Evolutionary conservation across 2,888 invertebrate species (phyloP).

Genomic region (Tiliacea citrago): DNA sequence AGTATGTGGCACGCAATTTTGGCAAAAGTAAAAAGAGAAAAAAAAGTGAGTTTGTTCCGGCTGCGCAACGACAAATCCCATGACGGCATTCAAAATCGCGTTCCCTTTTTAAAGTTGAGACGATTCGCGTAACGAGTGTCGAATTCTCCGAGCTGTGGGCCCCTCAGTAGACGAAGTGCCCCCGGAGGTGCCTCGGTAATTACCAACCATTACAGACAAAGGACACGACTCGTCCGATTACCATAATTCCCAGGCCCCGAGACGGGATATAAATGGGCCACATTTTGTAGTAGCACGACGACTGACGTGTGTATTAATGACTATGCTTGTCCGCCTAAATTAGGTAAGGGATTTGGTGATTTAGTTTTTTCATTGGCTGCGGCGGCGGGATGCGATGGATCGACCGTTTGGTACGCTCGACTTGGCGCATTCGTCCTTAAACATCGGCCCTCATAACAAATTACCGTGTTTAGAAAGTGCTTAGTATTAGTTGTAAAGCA

Average conservation of each 20-base stretch:
- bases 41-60: slow-evolving; percentile 79
- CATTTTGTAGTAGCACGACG: slow-evolving; percentile 90
- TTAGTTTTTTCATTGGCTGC: slow-evolving; percentile 87
- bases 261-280: slow-evolving; percentile 89
- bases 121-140: slow-evolving; percentile 90
- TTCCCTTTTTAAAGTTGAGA: slow-evolving; percentile 90
- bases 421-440: slow-evolving; percentile 68
- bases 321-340: slow-evolving; percentile 90
- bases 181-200: slow-evolving; percentile 89
- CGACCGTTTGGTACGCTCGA: slow-evolving; percentile 55
- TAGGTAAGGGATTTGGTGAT: slow-evolving; percentile 89
- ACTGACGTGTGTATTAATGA: slow-evolving; percentile 91
- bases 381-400: slow-evolving; percentile 72
- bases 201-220: slow-evolving; percentile 90
- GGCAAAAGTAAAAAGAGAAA: slow-evolving; percentile 75
- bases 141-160: slow-evolving; percentile 86
- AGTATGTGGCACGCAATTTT: slow-evolving; percentile 74
- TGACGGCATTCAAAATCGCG: slow-evolving; percentile 87
- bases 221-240: slow-evolving; percentile 90
- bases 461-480: slow-evolving; percentile 60
- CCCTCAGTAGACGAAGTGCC: slow-evolving; percentile 84
- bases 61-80: slow-evolving; percentile 83
- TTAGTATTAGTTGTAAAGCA: slow-evolving; percentile 51
- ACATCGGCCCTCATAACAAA: slow-evolving; percentile 69
- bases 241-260: slow-evolving; percentile 89